Evolutionary conservation across 2,797 vertebrate genomes (phyloP).

Genomic region (Acipenser transmontanus): DNA sequence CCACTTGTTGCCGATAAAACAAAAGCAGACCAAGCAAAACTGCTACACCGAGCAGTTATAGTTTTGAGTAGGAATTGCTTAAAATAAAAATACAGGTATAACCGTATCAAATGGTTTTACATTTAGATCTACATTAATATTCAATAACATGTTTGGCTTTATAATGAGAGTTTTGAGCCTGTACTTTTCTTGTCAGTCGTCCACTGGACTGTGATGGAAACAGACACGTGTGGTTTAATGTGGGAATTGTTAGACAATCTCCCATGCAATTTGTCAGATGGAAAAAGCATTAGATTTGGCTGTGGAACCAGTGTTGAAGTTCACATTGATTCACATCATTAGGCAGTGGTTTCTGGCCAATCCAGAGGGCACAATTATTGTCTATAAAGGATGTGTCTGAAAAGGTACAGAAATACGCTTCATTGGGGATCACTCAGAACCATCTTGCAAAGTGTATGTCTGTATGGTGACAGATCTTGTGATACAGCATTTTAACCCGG

Average conservation of each 20-base stretch:
- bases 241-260: slow-evolving; percentile 15
- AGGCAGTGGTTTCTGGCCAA: slow-evolving; percentile 13
- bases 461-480: slow-evolving; percentile 4
- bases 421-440: slow-evolving; percentile 14
- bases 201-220: slow-evolving; percentile 26
- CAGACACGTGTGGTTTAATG: slow-evolving; percentile 18
- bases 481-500: slow-evolving; percentile 19
- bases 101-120: too few species aligned
- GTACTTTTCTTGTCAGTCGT: slow-evolving; percentile 18
- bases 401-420: slow-evolving; percentile 12
- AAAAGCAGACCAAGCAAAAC: too few species aligned
- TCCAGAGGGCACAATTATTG: slow-evolving; percentile 12
- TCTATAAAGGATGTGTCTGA: slow-evolving; percentile 23
- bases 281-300: slow-evolving; percentile 15
- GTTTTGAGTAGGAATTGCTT: too few species aligned
- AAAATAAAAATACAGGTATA: too few species aligned
- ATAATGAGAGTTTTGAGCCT: slow-evolving; percentile 27
- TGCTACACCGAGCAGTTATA: too few species aligned
- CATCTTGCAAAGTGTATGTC: not conserved
- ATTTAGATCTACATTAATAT: too few species aligned
- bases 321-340: slow-evolving; percentile 14
- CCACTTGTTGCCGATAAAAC: too few species aligned
- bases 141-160: slow-evolving; percentile 17
- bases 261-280: not conserved
- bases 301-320: slow-evolving; percentile 8